Evolutionary conservation across 2,888 invertebrate genomes (phyloP), one percentile per base, ranked within the genome.

Genomic region (Alloplasta piceator): DNA sequence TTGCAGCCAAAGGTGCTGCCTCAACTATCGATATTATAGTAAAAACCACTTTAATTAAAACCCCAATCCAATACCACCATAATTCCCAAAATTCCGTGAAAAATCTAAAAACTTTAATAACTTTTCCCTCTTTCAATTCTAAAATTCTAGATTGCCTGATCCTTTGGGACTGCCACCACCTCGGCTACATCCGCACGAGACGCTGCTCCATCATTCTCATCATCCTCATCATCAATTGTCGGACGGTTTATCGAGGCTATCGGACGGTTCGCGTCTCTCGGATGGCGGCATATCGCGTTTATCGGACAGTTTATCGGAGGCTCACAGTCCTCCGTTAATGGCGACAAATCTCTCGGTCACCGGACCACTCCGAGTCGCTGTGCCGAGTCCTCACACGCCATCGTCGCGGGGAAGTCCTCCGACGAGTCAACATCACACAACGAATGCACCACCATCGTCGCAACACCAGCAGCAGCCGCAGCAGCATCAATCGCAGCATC

Each of bases 311-410:
- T 85, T 92, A 55, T 91, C 91, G 80, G 91, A 91, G 79, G 91
- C 91, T 43, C 92, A 92, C 86, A 92, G 92, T 86, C 92, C 92
- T 38, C 92, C 92, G 10, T 79, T 92, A 80, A 91, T 92, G 64
- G 91, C 92, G 76, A 92, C 92, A 80, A 92, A 92, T 84, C 87
- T 92, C 38, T 89, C 92, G 74, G 91, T 92, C 39, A 91, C 91
- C 82, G 92, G 91, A 66, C 92, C 92, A 7, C 75, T 92, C 56
- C 87, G 91, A 82, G 92, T 92, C 36, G 90, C 92, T 0, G 92
- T 92, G 0, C 92, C 92, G 41, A 91, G 91, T 78, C 92, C 92
- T 4, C 92, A 92, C 80, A 92, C 92, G 39, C 92, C 92, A n/a
- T 92, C 92, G 52, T 92, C 92, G 9, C 87, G 90, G 9, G 91